phyloP scores from a whole-genome alignment of 64 coral and sea anemone species.

The Porites lutea region DNA sequence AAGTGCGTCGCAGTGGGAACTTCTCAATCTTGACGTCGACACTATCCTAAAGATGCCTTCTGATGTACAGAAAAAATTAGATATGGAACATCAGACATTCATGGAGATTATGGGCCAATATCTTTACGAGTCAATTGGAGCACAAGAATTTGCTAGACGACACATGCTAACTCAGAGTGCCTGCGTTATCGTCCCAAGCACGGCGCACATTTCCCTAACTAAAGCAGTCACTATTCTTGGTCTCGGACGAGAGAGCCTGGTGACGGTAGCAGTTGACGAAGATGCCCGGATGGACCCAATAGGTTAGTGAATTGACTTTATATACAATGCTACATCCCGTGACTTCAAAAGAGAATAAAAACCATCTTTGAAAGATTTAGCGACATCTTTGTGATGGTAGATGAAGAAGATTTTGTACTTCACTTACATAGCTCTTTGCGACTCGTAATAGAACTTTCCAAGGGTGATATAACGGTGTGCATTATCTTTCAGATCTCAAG shows the following conservation, averaged over 20 bases:
- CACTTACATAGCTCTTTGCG: too few relatives aligned
- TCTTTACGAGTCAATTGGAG: slow-evolving; percentile 68
- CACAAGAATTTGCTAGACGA: slow-evolving; percentile 62
- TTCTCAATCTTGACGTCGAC: slow-evolving; percentile 77
- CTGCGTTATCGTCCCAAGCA: slow-evolving; percentile 73
- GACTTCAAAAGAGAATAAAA: too few relatives aligned
- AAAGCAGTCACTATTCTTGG: slow-evolving; percentile 83
- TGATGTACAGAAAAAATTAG: slow-evolving; percentile 4
- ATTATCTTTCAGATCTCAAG: not conserved
- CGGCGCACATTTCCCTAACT: slow-evolving; percentile 76
- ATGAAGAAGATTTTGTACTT: too few relatives aligned
- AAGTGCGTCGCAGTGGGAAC: slow-evolving; percentile 67
- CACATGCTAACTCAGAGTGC: slow-evolving; percentile 61
- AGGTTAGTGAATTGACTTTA: slow-evolving; percentile 15
- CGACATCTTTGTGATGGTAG: too few relatives aligned
- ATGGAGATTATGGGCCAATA: slow-evolving; percentile 66
- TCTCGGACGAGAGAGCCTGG: slow-evolving; percentile 68
- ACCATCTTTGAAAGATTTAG: too few relatives aligned
- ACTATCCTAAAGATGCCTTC: slow-evolving; percentile 65
- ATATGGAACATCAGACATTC: slow-evolving; percentile 27
- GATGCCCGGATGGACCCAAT: slow-evolving; percentile 74
- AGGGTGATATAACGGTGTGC: not conserved
- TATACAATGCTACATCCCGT: too few relatives aligned
- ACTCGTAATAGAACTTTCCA: too few relatives aligned
- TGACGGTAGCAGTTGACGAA: slow-evolving; percentile 66